A percentile compares a stretch with the other conserved stretches of the same genome.
Evolutionary conservation across 2,797 vertebrate species (phyloP).

Genomic region (Babyrousa celebensis): DNA sequence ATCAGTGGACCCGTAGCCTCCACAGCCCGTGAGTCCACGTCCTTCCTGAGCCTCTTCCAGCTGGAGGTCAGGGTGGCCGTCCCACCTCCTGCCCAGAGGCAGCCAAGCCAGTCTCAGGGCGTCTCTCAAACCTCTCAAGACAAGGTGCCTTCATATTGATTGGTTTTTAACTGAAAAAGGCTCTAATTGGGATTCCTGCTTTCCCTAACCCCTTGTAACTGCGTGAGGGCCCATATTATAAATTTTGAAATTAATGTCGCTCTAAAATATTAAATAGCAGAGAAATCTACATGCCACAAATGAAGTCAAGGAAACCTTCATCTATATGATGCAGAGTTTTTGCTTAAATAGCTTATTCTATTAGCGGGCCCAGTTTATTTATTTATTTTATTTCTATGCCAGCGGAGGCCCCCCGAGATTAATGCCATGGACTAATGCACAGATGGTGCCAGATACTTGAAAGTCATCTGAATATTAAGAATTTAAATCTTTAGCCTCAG

Average conservation of each 20-base stretch:
- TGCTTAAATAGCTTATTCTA: slow-evolving; percentile 86
- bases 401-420: slow-evolving; percentile 90
- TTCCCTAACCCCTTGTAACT: slow-evolving; percentile 75
- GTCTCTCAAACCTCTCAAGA: neutral
- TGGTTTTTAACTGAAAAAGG: slow-evolving; percentile 76
- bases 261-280: slow-evolving; percentile 89
- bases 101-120: neutral
- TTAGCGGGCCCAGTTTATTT: slow-evolving; percentile 85
- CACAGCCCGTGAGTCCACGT: accelerated
- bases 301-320: slow-evolving; percentile 85
- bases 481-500: slow-evolving; percentile 97
- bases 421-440: slow-evolving; percentile 88
- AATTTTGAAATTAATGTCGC: slow-evolving; percentile 82
- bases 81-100: neutral
- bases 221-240: slow-evolving; percentile 46
- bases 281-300: slow-evolving; percentile 87
- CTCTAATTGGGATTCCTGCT: slow-evolving; percentile 74
- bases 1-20: no score
- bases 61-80: neutral
- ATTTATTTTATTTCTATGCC: slow-evolving; percentile 90
- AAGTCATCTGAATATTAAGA: slow-evolving; percentile 97
- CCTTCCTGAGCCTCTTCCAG: neutral
- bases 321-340: slow-evolving; percentile 70
- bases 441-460: slow-evolving; percentile 92
- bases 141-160: neutral